Percentiles rank a stretch among this genome's conserved stretches.
These are phyloP conservation scores for Molossus molossus DNA, from an alignment of 2,797 vertebrate species.

Conservation along the genomic window DNA sequence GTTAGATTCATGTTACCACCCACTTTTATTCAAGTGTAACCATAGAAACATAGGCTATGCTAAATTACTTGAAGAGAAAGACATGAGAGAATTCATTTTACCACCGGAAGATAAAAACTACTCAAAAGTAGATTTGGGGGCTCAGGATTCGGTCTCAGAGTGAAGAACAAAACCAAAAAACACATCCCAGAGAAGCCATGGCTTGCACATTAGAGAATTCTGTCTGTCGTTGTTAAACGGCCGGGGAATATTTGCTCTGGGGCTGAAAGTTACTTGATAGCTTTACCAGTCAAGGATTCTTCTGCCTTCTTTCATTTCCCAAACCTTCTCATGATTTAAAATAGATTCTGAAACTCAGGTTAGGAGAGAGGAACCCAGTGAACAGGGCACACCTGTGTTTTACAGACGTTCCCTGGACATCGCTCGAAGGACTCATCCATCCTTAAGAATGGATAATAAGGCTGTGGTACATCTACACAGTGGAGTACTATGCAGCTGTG, in stretches of 20 bases:
- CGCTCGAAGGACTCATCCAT: rapidly evolving
- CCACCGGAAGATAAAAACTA: neutral
- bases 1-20: neutral
- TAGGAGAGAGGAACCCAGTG: neutral
- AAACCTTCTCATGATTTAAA: neutral
- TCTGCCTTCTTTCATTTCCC: too few species aligned
- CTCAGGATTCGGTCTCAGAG: too few species aligned
- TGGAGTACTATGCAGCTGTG: too few species aligned
- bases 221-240: too few species aligned
- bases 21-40: neutral
- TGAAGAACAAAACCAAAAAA: neutral
- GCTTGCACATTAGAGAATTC: too few species aligned
- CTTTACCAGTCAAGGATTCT: too few species aligned
- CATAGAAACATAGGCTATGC: neutral
- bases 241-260: too few species aligned
- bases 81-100: neutral
- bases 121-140: neutral
- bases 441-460: too few species aligned
- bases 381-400: too few species aligned
- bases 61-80: neutral
- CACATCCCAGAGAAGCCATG: too few species aligned
- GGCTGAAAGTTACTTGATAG: rapidly evolving
- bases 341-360: neutral
- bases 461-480: too few species aligned
- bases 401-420: neutral